Percentiles rank a stretch among this genome's conserved stretches.
Evolutionary conservation across 2,888 invertebrate species (phyloP).

Genomic region (Chrysomela aeneicollis): DNA sequence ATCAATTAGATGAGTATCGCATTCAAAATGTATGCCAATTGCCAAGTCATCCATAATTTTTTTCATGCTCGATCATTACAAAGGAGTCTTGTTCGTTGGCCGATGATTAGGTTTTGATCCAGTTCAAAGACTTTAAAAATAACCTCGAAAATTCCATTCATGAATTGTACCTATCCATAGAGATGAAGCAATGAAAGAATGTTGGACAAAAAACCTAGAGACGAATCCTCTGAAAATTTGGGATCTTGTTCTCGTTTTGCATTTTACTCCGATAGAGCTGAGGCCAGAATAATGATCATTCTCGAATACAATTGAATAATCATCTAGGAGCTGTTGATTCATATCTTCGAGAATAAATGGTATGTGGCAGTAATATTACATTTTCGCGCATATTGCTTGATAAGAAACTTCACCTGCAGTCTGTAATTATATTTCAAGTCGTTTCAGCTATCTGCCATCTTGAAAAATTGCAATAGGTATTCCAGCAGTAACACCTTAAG

Average conservation of each 20-base stretch:
- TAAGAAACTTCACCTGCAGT: constrained; percentile 15
- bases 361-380: constrained; percentile 16
- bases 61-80: background rate
- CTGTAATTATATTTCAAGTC: constrained; percentile 25
- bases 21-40: background rate
- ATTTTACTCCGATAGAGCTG: too few relatives aligned
- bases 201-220: too few relatives aligned
- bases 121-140: background rate
- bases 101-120: background rate
- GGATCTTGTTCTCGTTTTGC: too few relatives aligned
- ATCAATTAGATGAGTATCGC: too few relatives aligned
- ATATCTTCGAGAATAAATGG: constrained; percentile 9
- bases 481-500: background rate
- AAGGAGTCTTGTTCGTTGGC: background rate
- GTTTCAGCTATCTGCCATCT: constrained; percentile 20
- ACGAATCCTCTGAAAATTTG: too few relatives aligned
- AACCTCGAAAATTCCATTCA: too few relatives aligned
- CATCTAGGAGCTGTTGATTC: constrained; percentile 1
- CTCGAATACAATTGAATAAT: too few relatives aligned
- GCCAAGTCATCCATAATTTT: background rate
- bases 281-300: too few relatives aligned
- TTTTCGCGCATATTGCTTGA: constrained; percentile 15
- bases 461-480: constrained; percentile 5
- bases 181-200: too few relatives aligned
- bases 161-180: background rate